Percentiles rank a stretch among this genome's conserved stretches.
Evolutionary conservation across 2,113 vertebrate species (phyloP).

Genomic region (Seriola rivoliana): DNA sequence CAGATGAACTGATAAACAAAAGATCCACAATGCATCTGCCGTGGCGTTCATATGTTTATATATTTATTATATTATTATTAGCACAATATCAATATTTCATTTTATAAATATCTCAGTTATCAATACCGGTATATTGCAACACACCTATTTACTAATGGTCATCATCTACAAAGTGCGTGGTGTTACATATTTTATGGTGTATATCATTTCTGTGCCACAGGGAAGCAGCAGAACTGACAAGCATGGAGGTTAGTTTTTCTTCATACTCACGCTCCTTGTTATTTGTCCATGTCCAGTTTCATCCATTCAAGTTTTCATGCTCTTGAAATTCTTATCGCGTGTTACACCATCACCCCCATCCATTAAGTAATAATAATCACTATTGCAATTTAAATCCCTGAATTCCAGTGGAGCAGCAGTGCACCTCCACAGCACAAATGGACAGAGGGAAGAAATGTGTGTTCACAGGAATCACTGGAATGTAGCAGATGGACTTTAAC

Average conservation of each 20-base stretch:
- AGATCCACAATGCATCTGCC: too few relatives aligned
- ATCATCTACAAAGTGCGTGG: constrained; percentile 3
- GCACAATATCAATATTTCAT: too few relatives aligned
- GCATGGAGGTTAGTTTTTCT: not conserved
- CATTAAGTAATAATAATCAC: not conserved
- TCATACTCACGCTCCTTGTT: not conserved
- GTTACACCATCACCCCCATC: not conserved
- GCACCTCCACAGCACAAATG: not conserved
- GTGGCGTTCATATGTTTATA: too few relatives aligned
- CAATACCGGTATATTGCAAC: too few relatives aligned
- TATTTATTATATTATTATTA: too few relatives aligned
- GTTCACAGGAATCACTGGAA: constrained; percentile 47
- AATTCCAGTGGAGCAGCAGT: not conserved
- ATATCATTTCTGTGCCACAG: not conserved
- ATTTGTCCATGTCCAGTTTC: not conserved
- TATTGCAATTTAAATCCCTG: not conserved
- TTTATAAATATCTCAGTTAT: too few relatives aligned
- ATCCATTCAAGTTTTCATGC: not conserved
- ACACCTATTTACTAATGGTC: not conserved
- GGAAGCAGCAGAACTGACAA: not conserved
- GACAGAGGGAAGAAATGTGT: constrained; percentile 25
- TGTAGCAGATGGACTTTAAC: constrained; percentile 47
- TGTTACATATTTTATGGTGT: not conserved
- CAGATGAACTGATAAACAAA: too few relatives aligned
- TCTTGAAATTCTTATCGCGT: not conserved